These are phyloP conservation scores for Atrichornis clamosus DNA, from an alignment of 2,113 vertebrate species.

Conservation along the genomic window DNA sequence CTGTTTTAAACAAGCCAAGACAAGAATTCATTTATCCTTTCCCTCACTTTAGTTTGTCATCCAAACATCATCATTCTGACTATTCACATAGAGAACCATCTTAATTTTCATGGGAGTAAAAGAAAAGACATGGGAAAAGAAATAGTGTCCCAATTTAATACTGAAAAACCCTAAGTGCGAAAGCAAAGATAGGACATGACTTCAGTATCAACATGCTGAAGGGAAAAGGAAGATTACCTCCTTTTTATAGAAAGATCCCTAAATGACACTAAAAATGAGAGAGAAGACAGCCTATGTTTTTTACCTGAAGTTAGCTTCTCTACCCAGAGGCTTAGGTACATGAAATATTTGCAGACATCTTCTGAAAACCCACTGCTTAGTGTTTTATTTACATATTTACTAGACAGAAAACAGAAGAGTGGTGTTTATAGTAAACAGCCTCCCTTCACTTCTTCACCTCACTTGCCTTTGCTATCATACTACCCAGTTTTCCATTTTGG, in stretches of 20 bases:
- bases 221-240: background rate
- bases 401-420: background rate
- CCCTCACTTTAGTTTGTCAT: background rate
- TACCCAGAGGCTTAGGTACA: background rate
- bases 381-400: constrained; percentile 26
- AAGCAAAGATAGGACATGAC: background rate
- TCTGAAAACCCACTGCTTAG: background rate
- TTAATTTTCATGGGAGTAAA: background rate
- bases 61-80: background rate
- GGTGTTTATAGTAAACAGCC: background rate
- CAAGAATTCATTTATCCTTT: background rate
- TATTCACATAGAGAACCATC: background rate
- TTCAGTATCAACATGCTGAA: background rate
- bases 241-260: background rate
- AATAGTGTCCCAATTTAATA: background rate
- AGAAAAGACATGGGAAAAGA: background rate
- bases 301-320: background rate
- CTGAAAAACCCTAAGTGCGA: background rate
- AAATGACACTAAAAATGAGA: background rate
- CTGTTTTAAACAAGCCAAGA: background rate
- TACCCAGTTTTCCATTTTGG: background rate
- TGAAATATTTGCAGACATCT: background rate
- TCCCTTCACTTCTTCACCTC: background rate
- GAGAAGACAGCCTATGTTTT: background rate
- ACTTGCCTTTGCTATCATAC: background rate